A percentile compares a stretch with the other conserved stretches of the same genome.
phyloP scores from a whole-genome alignment of 2,797 vertebrate species.

The Myotis myotis region DNA sequence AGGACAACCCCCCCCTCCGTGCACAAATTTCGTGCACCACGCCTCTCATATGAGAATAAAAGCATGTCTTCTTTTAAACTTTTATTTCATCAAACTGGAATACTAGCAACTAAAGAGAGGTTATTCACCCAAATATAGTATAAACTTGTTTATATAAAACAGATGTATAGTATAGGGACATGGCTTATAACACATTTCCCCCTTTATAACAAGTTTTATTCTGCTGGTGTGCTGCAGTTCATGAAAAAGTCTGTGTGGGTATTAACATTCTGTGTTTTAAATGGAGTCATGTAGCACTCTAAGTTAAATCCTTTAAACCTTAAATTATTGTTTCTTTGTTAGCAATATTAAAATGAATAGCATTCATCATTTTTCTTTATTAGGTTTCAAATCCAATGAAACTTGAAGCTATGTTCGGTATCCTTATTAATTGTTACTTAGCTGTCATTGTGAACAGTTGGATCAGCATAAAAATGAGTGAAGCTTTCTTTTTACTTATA shows the following conservation, averaged over 20 bases:
- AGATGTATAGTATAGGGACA: not conserved
- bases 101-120: not conserved
- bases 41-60: not conserved
- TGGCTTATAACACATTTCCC: not conserved
- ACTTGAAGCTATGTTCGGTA: not conserved
- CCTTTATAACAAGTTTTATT: not conserved
- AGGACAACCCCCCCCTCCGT: fast-evolving
- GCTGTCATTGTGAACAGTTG: not conserved
- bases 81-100: not conserved
- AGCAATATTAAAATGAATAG: not conserved
- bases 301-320: not conserved
- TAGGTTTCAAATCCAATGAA: not conserved
- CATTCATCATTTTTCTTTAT: not conserved
- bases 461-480: not conserved
- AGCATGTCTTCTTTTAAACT: not conserved
- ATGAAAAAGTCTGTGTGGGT: not conserved
- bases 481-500: conserved; percentile 12
- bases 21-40: too few species aligned
- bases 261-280: not conserved
- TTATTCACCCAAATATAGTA: not conserved
- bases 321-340: not conserved
- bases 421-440: not conserved
- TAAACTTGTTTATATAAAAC: not conserved
- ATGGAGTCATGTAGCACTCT: not conserved
- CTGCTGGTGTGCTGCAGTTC: not conserved